Evolutionary conservation across 2,113 vertebrate genomes (phyloP).

Genomic region (Ammodytes dubius): DNA sequence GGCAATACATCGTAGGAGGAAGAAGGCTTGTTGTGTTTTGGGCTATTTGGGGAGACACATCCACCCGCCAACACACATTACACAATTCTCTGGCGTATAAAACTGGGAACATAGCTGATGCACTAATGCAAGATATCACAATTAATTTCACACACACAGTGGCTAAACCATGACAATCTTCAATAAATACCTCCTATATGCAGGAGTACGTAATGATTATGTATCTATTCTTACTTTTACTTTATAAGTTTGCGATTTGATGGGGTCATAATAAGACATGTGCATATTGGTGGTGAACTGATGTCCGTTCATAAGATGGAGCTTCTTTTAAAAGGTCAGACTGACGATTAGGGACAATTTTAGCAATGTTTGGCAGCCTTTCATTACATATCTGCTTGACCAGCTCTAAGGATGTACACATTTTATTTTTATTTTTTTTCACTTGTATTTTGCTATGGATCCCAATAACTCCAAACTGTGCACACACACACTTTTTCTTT

Average conservation of each 20-base stretch:
- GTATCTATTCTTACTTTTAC: not conserved
- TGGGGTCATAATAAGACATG: not conserved
- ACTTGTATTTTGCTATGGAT: no score
- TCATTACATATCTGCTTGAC: no score
- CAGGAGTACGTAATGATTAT: not conserved
- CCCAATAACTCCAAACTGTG: no score
- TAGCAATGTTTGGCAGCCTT: no score
- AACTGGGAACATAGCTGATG: slow-evolving; percentile 26
- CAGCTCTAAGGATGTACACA: no score
- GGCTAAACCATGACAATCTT: slow-evolving; percentile 16
- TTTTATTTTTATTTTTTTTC: no score
- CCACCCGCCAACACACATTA: slow-evolving; percentile 74
- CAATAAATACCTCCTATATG: slow-evolving; percentile 1
- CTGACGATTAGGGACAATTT: no score
- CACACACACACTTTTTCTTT: no score
- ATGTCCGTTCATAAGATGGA: slow-evolving; percentile 26
- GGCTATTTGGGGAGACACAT: slow-evolving; percentile 73
- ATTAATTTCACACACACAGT: not conserved
- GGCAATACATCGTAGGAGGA: slow-evolving; percentile 72
- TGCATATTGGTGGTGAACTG: slow-evolving; percentile 7
- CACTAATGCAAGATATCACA: slow-evolving; percentile 19
- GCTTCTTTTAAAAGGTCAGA: slow-evolving; percentile 31
- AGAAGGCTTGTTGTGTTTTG: slow-evolving; percentile 63
- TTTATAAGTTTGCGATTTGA: not conserved
- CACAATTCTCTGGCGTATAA: slow-evolving; percentile 43